phyloP scores from a whole-genome alignment of 2,113 vertebrate species.

The Grammomys surdaster region DNA sequence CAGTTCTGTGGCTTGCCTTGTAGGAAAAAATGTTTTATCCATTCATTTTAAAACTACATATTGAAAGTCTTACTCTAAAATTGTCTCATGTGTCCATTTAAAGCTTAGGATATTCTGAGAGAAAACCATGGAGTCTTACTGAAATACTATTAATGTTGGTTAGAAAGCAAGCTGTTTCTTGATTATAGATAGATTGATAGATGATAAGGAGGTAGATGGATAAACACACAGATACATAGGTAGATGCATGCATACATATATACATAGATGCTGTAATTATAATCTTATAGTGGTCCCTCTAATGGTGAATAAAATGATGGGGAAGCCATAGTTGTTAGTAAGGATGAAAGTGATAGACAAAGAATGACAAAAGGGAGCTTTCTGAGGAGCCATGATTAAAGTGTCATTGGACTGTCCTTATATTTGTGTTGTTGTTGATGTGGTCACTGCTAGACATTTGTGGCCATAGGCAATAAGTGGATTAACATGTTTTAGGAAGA shows the following conservation, averaged over 20 bases:
- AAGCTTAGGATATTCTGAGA: background rate
- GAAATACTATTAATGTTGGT: background rate
- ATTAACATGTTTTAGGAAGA: background rate
- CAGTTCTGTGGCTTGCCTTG: background rate
- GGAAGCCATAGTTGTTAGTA: background rate
- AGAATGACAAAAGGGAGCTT: constrained; percentile 20
- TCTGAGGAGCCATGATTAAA: background rate
- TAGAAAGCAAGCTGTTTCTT: background rate
- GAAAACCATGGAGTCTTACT: background rate
- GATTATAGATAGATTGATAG: background rate
- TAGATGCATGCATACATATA: no score
- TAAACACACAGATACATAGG: background rate
- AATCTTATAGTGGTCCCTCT: background rate
- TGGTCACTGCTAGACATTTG: background rate
- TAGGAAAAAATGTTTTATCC: constrained; percentile 4
- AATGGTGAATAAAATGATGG: background rate
- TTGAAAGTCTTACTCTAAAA: constrained; percentile 9
- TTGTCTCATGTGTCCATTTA: background rate
- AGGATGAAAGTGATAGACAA: background rate
- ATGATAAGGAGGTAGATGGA: background rate
- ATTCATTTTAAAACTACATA: background rate
- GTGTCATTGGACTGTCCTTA: background rate
- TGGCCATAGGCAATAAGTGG: background rate
- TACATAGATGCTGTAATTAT: background rate
- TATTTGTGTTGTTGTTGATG: background rate